A percentile compares a stretch with the other conserved stretches of the same genome.
Conservation (phyloP, 2,888 invertebrate genomes). For the Pycnomerus fuliginosus region DNA sequence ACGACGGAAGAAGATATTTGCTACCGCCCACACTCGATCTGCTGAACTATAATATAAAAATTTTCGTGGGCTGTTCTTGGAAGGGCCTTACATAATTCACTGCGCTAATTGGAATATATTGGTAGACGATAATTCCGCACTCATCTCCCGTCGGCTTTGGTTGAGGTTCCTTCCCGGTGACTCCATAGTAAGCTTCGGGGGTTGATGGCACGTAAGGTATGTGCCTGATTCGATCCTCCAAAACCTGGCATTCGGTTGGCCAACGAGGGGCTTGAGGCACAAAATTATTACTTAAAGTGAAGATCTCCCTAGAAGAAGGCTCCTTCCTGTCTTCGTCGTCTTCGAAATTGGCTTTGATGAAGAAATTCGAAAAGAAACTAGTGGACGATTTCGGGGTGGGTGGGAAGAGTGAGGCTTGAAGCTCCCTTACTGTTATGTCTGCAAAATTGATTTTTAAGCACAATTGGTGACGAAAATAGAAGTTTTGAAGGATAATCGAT, state of each 20-base stretch:
- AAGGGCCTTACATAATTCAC: slow-evolving; percentile 78
- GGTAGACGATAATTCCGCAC: slow-evolving; percentile 78
- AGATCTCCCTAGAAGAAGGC: slow-evolving; percentile 63
- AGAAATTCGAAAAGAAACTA: slow-evolving; percentile 65
- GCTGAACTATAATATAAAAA: slow-evolving; percentile 67
- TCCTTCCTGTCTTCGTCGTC: slow-evolving; percentile 42
- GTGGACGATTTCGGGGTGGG: slow-evolving; percentile 42
- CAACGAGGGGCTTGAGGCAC: slow-evolving; percentile 80
- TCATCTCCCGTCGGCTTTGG: slow-evolving; percentile 87
- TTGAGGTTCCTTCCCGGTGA: slow-evolving; percentile 75
- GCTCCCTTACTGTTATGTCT: slow-evolving; percentile 58
- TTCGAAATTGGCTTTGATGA: slow-evolving; percentile 60
- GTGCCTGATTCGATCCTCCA: slow-evolving; percentile 79
- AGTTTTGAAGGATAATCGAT: slow-evolving; percentile 3
- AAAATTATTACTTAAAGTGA: slow-evolving; percentile 47
- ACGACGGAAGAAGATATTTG: slow-evolving; percentile 64
- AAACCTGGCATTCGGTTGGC: slow-evolving; percentile 90
- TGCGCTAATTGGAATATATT: slow-evolving; percentile 82
- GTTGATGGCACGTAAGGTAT: slow-evolving; percentile 68
- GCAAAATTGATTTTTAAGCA: slow-evolving; percentile 6
- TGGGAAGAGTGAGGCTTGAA: slow-evolving; percentile 69
- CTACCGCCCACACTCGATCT: slow-evolving; percentile 80
- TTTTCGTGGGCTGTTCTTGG: not conserved
- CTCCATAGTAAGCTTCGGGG: slow-evolving; percentile 79
- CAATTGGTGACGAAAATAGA: slow-evolving; percentile 6